A percentile compares a stretch with the other conserved stretches of the same genome.
Conservation (phyloP, 2,113 vertebrate genomes). For the Paramormyrops kingsleyae region DNA sequence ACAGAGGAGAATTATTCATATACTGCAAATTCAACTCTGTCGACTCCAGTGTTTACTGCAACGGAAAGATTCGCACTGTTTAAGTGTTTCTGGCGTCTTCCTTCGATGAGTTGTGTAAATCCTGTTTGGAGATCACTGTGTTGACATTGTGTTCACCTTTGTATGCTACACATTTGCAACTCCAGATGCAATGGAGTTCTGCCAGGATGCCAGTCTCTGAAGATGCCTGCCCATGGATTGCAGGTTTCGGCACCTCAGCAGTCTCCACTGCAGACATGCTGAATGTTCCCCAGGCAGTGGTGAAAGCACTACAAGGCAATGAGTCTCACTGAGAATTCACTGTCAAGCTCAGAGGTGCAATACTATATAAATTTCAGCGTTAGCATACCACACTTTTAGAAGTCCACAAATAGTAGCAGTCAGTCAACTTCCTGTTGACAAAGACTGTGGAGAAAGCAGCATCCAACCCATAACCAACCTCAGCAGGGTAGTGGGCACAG, state of each 20-base stretch:
- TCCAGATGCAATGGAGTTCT: conserved; percentile 2
- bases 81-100: conserved; percentile 25
- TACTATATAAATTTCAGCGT: background rate
- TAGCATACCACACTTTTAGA: background rate
- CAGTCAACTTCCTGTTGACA: background rate
- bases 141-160: background rate
- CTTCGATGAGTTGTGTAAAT: conserved; percentile 20
- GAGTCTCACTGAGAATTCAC: background rate
- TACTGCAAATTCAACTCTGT: background rate
- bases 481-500: background rate
- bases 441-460: background rate
- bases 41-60: background rate
- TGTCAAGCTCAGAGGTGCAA: background rate
- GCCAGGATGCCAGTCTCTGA: background rate
- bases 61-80: background rate
- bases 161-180: background rate
- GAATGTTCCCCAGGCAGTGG: background rate
- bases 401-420: background rate
- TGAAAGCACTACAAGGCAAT: background rate
- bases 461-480: background rate
- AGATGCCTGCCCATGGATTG: background rate
- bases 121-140: conserved; percentile 5
- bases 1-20: background rate
- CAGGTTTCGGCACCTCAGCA: background rate
- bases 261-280: background rate